Evolutionary conservation across 2,888 invertebrate species (phyloP), one percentile per base, ranked within the genome.

Genomic region (Gonocerus acuteangulatus): DNA sequence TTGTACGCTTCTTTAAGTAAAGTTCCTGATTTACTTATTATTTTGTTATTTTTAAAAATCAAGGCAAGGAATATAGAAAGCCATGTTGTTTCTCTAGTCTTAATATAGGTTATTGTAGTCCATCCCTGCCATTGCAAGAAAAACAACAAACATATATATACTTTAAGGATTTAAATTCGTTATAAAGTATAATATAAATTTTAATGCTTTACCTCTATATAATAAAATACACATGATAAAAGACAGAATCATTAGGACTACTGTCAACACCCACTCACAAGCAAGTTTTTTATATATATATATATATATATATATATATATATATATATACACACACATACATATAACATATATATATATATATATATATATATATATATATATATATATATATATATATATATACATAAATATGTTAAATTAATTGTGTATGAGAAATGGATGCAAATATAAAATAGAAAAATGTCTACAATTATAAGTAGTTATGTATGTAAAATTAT

Each of bases 231-330:
- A n/a, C 39, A 39, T 11, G 15, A 13, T 39, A 39, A 39, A 39
- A n/a, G 15, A 39, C 15, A 39, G 39, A 39, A 15, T n/a, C 15
- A n/a, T 39, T 39, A 39, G 39, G 39, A 39, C 27, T 39, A 39
- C 15, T 39, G 39, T 39, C 15, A 39, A 54, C 23, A 42, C 42
- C 23, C 54, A 54, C 42, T 54, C 54, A 54, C 23, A 39, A 42
- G 23, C 36, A 54, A 22, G 19, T 32, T 32, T 32, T 9, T 32
- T n/a, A n/a, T n/a, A n/a, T n/a, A n/a, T n/a, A n/a, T n/a, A n/a
- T n/a, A n/a, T n/a, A n/a, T n/a, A n/a, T n/a, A n/a, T n/a, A n/a
- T n/a, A n/a, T n/a, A n/a, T n/a, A n/a, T n/a, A n/a, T n/a, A n/a
- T n/a, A n/a, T n/a, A n/a, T n/a, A n/a, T n/a, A n/a, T n/a, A n/a